phyloP scores from a whole-genome alignment of 2,888 invertebrate species.

The Phalangium opilio region DNA sequence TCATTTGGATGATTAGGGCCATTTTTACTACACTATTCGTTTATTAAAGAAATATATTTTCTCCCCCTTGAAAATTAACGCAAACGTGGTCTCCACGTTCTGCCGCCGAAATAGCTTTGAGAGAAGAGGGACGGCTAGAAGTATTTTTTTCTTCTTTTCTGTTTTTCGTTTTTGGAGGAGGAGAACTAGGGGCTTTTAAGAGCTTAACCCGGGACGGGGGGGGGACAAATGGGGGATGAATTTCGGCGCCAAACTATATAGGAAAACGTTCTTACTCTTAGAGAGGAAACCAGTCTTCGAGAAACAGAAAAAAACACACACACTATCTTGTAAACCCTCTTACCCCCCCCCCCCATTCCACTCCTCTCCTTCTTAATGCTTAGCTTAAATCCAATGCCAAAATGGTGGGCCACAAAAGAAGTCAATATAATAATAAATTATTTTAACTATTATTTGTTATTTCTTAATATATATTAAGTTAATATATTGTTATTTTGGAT shows the following conservation, averaged over 20 bases:
- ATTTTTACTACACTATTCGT: no score
- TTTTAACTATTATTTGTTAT: no score
- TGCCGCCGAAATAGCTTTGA: conserved; percentile 8
- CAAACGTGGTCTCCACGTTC: conserved; percentile 3
- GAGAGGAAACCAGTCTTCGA: no score
- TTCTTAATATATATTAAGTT: no score
- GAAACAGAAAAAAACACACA: no score
- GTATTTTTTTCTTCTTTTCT: neutral
- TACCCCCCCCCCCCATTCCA: no score
- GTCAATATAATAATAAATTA: no score
- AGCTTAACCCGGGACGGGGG: conserved; percentile 2
- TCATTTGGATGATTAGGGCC: no score
- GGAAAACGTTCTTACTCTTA: no score
- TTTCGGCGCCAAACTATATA: no score
- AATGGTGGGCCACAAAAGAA: neutral
- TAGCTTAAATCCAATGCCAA: conserved; percentile 1
- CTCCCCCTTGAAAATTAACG: conserved; percentile 1
- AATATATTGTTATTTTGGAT: no score
- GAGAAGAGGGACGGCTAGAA: neutral
- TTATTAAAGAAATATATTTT: conserved; percentile 1
- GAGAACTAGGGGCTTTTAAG: neutral
- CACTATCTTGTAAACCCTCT: neutral
- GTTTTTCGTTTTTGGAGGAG: neutral
- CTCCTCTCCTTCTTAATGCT: conserved; percentile 1
- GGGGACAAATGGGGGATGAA: neutral